Base-by-base conservation (phyloP, 1,140 invertebrate species). In the Drosophila melanogaster region DNA sequence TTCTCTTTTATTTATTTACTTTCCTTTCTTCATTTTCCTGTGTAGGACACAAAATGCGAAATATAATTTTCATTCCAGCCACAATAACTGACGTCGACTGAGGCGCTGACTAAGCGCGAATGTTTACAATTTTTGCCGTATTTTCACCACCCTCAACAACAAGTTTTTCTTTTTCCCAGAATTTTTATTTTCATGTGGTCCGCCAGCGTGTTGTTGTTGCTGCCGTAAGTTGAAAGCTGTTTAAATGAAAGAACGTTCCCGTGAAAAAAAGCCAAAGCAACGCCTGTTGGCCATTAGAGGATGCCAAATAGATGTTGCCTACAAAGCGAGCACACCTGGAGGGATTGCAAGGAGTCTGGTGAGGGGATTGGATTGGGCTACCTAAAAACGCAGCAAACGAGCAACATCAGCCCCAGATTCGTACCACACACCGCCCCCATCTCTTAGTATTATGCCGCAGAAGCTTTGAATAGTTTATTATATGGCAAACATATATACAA, bases 391-490 rank as follows among this genome's bases (percentile, higher is more conserved):
- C 59, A 67, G 64, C 64, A 67, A 67, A 67, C 64, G 64, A 67
- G 59, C 64, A 67, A 35, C 46, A 66, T 35, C 38, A 69, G 40
- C 14, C 44, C 24, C 47, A 55, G 43, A 44, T 51, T 65, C 51
- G 71, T 47, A 19, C 17, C 40, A 38, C 14, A 22, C 49, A n/a
- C n/a, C n/a, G n/a, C 30, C 47, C 49, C 49, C n/a, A 24, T n/a
- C 30, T n/a, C 59, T 43, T 22, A 15, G 67, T 53, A 73, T 73
- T 79, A 76, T 79, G 67, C 72, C 74, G 67, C 47, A 65, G 72
- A 66, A 66, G 61, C 66, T 81, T 77, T 81, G 79, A 81, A 81
- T 81, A 81, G 79, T 81, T 81, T 80, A 80, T 80, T 81, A 80
- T 81, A 61, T 53, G 62, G 3, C 46, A 35, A 55, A 67, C 47